These are phyloP conservation scores for Pachypanchax playfairii DNA, from an alignment of 2,113 vertebrate species.

Conservation along the genomic window DNA sequence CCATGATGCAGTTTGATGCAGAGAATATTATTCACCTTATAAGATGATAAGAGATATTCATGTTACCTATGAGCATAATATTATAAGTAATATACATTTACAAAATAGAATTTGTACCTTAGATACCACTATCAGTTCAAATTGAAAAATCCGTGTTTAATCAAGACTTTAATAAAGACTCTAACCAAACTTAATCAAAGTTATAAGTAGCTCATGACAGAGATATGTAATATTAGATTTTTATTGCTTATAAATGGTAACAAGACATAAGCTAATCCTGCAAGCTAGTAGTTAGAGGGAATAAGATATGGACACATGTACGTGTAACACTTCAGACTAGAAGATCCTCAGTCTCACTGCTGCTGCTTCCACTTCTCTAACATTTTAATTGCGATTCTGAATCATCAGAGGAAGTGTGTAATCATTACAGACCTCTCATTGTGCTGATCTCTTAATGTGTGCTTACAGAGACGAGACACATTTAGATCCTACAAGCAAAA, in stretches of 20 bases:
- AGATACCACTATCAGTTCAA: too few species aligned
- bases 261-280: not conserved
- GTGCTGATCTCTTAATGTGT: slow-evolving; percentile 8
- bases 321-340: too few species aligned
- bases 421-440: not conserved
- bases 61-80: too few species aligned
- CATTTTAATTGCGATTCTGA: not conserved
- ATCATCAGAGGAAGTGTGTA: not conserved
- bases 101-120: slow-evolving; percentile 1
- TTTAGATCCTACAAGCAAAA: slow-evolving; percentile 8
- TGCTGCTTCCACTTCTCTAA: not conserved
- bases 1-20: too few species aligned
- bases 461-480: not conserved
- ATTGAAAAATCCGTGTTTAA: too few species aligned
- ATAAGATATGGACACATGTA: too few species aligned
- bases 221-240: not conserved
- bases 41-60: too few species aligned
- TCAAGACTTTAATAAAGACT: too few species aligned
- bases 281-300: too few species aligned
- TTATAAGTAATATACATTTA: too few species aligned
- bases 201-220: slow-evolving; percentile 7
- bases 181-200: not conserved
- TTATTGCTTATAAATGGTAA: slow-evolving; percentile 6
- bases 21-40: too few species aligned
- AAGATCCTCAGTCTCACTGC: too few species aligned